Evolutionary conservation across 1,140 invertebrate species (phyloP), one percentile per base, ranked within the genome.

Genomic region (Onthophagus taurus): DNA sequence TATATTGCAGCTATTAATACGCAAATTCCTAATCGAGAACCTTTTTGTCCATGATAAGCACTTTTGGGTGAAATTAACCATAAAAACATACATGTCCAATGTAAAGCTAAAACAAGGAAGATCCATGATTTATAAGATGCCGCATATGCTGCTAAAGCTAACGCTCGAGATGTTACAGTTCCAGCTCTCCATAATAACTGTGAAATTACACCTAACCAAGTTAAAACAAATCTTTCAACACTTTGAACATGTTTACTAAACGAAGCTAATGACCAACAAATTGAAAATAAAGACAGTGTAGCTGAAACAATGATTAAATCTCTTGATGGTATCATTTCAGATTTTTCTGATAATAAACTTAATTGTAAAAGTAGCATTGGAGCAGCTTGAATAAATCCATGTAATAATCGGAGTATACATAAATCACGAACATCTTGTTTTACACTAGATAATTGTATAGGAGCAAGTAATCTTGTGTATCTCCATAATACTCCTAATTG

Each of bases 221-320:
- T 89, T 2, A 92, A 69, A 1, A 91, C 85, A 2, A 91, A 70
- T 42, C 83, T 74, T 59, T 91, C 85, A 1, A 90, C 77, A 63
- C 89, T 88, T 52, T 81, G 75, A 48, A 89, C 79, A 61, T 89
- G 85, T 66, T 91, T 90, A 57, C 83, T 88, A 63, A 90, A 93
- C 42, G 86, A 90, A 12, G 89, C 88, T 13, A 94, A 69, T 14
- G 87, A 83, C 89, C 89, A 93, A 57, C 86, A 89, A 14, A 90
- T 81, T 45, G 80, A 87, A 68, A 91, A 84, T 3, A 93, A 64
- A 2, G 85, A 88, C 5, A 90, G 67, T 1, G 79, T 74, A 3
- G 83, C 81, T 0, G 87, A 87, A n/a, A 92, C 84, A 31, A 83
- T 75, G 50, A 85, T 83, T 39, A 91, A 60, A 60, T 90, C 80